These are phyloP conservation scores for Sipha flava DNA, from an alignment of 1,140 invertebrate genomes.

Conservation along the genomic window DNA sequence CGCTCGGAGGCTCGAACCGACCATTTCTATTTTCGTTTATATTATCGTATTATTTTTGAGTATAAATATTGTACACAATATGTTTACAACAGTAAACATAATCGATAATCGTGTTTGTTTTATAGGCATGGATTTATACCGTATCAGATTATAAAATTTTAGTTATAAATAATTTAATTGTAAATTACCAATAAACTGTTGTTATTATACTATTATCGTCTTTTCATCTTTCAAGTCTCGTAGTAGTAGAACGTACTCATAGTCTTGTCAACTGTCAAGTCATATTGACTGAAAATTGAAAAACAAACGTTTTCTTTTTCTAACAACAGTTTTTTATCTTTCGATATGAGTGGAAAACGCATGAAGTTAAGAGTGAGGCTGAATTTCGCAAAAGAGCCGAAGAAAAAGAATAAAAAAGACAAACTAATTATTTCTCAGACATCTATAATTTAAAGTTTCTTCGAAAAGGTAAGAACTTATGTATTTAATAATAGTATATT, in stretches of 20 bases:
- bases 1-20: neutral
- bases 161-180: too few relatives aligned
- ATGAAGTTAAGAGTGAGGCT: too few relatives aligned
- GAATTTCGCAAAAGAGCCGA: neutral
- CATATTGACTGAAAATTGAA: neutral
- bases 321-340: neutral
- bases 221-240: neutral
- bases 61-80: neutral
- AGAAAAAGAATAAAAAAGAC: neutral
- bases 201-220: neutral
- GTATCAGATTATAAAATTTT: too few relatives aligned
- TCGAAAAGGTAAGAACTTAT: neutral
- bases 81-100: neutral
- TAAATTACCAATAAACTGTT: neutral
- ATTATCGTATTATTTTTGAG: neutral
- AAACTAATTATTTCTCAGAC: neutral
- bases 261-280: neutral
- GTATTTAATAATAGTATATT: neutral
- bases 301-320: neutral
- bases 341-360: neutral
- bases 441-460: neutral
- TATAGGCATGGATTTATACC: neutral
- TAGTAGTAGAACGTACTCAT: neutral
- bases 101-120: neutral
- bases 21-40: neutral